phyloP scores from a whole-genome alignment of 2,797 vertebrate genomes.

The Podarcis lilfordi region DNA sequence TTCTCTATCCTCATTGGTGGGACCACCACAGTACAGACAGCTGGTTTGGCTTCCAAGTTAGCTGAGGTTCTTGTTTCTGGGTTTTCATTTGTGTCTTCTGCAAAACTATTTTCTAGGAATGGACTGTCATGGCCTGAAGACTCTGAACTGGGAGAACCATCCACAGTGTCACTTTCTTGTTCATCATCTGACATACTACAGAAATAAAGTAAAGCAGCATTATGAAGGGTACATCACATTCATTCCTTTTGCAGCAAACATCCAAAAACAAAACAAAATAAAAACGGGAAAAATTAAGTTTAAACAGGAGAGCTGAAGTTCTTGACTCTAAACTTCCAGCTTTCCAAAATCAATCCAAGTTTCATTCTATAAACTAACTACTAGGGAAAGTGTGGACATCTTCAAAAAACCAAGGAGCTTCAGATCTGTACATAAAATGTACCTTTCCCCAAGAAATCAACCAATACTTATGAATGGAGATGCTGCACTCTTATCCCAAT shows the following conservation, averaged over 20 bases:
- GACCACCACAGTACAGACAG: constrained; percentile 90
- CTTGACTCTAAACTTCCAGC: background rate
- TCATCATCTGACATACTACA: constrained; percentile 96
- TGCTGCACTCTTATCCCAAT: background rate
- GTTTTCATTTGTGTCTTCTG: constrained; percentile 84
- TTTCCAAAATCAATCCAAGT: background rate
- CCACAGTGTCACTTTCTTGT: constrained; percentile 94
- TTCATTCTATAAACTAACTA: background rate
- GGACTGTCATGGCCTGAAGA: constrained; percentile 90
- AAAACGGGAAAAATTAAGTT: background rate
- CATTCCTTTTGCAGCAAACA: background rate
- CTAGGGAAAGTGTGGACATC: background rate
- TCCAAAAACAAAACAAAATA: background rate
- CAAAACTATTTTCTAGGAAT: constrained; percentile 87
- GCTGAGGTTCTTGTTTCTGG: constrained; percentile 82
- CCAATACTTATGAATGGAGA: background rate
- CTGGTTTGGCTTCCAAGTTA: constrained; percentile 85
- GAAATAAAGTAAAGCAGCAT: constrained; percentile 23
- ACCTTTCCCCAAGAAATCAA: background rate
- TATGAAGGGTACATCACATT: background rate
- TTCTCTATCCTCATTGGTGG: constrained; percentile 90
- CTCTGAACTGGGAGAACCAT: constrained; percentile 90
- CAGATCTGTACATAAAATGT: background rate
- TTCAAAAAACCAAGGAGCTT: background rate
- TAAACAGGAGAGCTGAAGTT: background rate